Evolutionary conservation across 2,888 invertebrate genomes (phyloP), one percentile per base, ranked within the genome.

Genomic region (Poecilus cupreus): DNA sequence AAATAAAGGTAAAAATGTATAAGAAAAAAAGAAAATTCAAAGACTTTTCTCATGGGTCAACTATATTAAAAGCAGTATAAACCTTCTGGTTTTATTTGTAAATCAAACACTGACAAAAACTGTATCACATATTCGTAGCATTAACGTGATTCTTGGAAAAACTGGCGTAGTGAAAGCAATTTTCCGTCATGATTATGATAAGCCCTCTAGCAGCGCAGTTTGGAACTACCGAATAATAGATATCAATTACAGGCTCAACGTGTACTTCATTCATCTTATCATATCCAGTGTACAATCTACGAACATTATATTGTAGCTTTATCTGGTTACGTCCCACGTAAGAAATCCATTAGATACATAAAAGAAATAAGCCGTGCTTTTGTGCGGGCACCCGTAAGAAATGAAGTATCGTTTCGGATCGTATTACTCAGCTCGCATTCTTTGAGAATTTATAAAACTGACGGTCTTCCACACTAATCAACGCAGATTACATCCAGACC

Each of bases 311-410:
- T 51, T 54, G 76, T 76, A 64, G 64, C 64, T 64, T 64, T 64
- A 64, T 64, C 64, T 76, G 57, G 76, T 54, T 76, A 76, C 37
- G 54, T 77, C 24, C 39, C 77, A 43, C 60, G 77, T 77, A 77
- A 77, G 77, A 60, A 77, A 77, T 77, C 77, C 77, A 77, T 77
- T 77, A 77, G 60, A 77, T 60, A 77, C 77, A 77, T 77, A 77
- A 77, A 57, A 60, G 77, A 60, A 60, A 60, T 77, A 77, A 77
- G 77, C 77, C 46, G 60, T 13, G 77, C 77, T 77, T 60, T 77
- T 77, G 77, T 77, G 49, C 51, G 51, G 13, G 32, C 22, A 51
- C 22, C 74, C 51, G 46, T 72, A 72, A 43, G 70, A 72, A 68
- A 68, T 68, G 68, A 68, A 39, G 68, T 68, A 68, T 68, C 68